phyloP scores from a whole-genome alignment of 2,113 vertebrate genomes.

The Cryptomyrus ogoouensis region DNA sequence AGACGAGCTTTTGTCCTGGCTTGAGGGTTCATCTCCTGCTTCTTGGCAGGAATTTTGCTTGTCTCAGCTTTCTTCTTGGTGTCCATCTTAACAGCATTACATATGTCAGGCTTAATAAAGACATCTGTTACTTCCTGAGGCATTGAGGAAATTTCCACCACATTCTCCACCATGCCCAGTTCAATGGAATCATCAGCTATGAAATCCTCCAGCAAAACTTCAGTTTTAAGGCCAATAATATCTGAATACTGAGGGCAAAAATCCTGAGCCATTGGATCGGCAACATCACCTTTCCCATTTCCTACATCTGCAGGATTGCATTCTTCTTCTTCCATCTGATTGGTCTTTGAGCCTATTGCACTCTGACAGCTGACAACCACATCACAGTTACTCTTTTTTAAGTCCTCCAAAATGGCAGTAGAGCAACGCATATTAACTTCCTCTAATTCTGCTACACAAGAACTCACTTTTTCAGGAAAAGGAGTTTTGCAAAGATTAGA shows the following conservation, averaged over 20 bases:
- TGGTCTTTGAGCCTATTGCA: conserved; percentile 37
- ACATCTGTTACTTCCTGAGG: conserved; percentile 14
- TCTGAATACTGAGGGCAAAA: background rate
- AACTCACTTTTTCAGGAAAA: conserved; percentile 21
- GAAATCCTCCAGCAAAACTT: background rate
- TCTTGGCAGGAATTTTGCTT: conserved; percentile 49
- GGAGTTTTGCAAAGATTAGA: conserved; percentile 32
- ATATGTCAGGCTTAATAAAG: conserved; percentile 22
- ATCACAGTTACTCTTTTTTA: conserved; percentile 13
- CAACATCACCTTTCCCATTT: conserved; percentile 23
- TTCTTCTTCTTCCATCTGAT: conserved; percentile 54
- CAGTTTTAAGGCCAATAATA: background rate
- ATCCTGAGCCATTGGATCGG: background rate
- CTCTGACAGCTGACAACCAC: conserved; percentile 19
- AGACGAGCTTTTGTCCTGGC: conserved; percentile 67
- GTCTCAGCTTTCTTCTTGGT: conserved; percentile 26
- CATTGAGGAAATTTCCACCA: conserved; percentile 11
- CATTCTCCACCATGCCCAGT: background rate
- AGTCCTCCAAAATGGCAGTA: conserved; percentile 25
- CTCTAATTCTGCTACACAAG: conserved; percentile 32
- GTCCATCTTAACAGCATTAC: conserved; percentile 13
- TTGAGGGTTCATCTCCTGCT: conserved; percentile 69
- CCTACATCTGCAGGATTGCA: conserved; percentile 51
- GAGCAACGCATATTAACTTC: conserved; percentile 24
- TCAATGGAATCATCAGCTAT: background rate